These are phyloP conservation scores for Ochotona curzoniae DNA, from an alignment of 2,113 vertebrate genomes.

Conservation along the genomic window DNA sequence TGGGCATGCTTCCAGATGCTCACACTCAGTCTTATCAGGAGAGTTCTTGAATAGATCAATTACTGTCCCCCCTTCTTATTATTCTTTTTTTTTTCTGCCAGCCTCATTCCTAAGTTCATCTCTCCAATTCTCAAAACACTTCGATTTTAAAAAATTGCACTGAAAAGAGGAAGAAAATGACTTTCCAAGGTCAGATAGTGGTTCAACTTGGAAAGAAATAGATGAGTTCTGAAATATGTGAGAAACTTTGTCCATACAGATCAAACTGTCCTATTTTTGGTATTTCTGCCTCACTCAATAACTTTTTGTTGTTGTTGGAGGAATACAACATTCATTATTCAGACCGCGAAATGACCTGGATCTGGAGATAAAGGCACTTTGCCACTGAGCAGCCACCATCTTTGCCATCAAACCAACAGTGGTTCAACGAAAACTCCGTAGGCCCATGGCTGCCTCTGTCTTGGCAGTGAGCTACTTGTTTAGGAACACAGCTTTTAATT, in stretches of 20 bases:
- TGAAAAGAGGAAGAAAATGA: conserved; percentile 66
- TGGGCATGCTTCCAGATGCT: neutral
- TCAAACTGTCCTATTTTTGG: conserved; percentile 4
- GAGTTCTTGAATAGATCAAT: conserved; percentile 42
- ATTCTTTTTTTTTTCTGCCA: conserved; percentile 42
- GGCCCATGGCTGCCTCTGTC: neutral
- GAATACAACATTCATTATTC: conserved; percentile 44
- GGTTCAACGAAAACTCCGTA: conserved; percentile 1
- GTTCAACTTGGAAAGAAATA: conserved; percentile 59
- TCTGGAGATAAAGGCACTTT: conserved; percentile 64
- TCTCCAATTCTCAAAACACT: conserved; percentile 62
- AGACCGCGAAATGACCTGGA: conserved; percentile 42
- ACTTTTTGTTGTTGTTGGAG: conserved; percentile 55
- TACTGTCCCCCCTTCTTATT: neutral
- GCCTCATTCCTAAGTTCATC: conserved; percentile 41
- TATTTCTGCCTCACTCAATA: conserved; percentile 45
- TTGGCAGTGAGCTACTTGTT: neutral
- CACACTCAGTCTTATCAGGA: conserved; percentile 1
- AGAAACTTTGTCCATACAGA: conserved; percentile 59
- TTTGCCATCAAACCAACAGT: neutral
- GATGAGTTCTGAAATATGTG: conserved; percentile 23
- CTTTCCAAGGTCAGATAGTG: conserved; percentile 63
- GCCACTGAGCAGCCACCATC: neutral
- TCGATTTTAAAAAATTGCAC: conserved; percentile 54
- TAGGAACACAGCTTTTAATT: neutral